Evolutionary conservation across 2,888 invertebrate species (phyloP), one percentile per base, ranked within the genome.

Genomic region (Exephanes ischioxanthus): DNA sequence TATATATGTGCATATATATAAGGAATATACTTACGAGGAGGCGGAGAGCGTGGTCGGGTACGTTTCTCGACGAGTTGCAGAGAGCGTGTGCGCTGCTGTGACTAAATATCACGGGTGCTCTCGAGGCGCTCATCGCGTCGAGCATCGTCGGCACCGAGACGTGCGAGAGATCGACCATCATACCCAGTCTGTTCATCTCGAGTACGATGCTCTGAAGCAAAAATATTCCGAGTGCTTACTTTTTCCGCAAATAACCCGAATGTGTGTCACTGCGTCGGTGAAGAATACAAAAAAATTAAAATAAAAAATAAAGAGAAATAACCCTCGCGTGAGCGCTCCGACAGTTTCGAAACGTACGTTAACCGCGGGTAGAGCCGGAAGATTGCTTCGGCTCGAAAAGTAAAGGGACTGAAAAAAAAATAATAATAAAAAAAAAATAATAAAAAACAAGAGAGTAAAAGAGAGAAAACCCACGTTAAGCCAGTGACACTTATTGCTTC

Each of bases 141-240:
- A 94, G 91, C 95, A 95, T 96, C 22, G 95, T 95, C 70, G 94
- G 94, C 33, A 94, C 94, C 30, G 95, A 95, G 48, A 95, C 95
- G 92, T 96, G 95, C 33, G 95, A 94, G 75, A 95, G 91, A 89
- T 96, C 96, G 80, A 96, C 95, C 92, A 96, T 94, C 95, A 96
- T 96, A 33, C 96, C 96, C 58, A 96, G 94, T 78, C 96, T 94
- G 92, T 96, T 96, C 96, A 96, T 95, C 93, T 96, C 96, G 82
- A 92, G 92, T n/a, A 96, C 95, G 86, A 96, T 94, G 84, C 95
- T 94, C 94, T 95, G 93, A 66, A 92, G 85, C 87, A 87, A 76
- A 41, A 55, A 76, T 51, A 76, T 63, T 58, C 45, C 67, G 30
- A 33, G 37, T 26, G 53, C 67, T 77, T 55, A 77, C 53, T 48